phyloP scores from a whole-genome alignment of 2,797 vertebrate genomes.

The Centropyge bicolor region DNA sequence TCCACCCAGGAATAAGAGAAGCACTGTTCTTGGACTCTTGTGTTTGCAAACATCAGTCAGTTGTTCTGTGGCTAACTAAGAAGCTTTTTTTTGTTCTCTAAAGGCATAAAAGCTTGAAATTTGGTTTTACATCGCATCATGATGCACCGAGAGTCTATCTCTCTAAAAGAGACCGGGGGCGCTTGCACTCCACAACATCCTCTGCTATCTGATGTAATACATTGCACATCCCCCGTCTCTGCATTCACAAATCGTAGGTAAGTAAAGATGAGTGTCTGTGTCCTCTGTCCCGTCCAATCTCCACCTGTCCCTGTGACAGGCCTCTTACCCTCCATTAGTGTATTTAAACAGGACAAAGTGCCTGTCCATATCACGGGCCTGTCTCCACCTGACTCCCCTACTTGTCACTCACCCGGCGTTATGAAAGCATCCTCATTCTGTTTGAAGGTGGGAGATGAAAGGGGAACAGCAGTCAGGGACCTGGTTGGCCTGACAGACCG shows the following conservation, averaged over 20 bases:
- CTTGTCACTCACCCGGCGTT: conserved; percentile 75
- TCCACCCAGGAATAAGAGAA: conserved; percentile 65
- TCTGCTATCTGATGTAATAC: conserved; percentile 67
- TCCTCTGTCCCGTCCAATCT: conserved; percentile 80
- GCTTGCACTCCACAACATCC: conserved; percentile 42
- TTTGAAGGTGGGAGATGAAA: conserved; percentile 88
- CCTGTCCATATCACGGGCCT: conserved; percentile 76
- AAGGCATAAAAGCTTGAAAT: conserved; percentile 28
- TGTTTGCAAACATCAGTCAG: conserved; percentile 62
- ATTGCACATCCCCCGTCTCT: conserved; percentile 43
- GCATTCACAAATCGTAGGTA: conserved; percentile 50
- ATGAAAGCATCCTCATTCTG: conserved; percentile 84
- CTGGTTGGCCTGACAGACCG: conserved; percentile 71
- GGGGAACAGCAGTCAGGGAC: conserved; percentile 65
- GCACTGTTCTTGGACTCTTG: conserved; percentile 55
- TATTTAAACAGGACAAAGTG: conserved; percentile 86
- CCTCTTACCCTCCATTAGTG: conserved; percentile 84
- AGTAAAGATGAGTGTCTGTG: conserved; percentile 61
- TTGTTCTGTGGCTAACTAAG: conserved; percentile 40
- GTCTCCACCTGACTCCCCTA: conserved; percentile 66
- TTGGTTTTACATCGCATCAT: conserved; percentile 29
- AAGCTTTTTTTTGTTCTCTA: conserved; percentile 36
- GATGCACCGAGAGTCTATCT: conserved; percentile 27
- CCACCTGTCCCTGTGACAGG: conserved; percentile 70
- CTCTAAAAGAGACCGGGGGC: conserved; percentile 35